phyloP scores from a whole-genome alignment of 2,888 invertebrate species.

The Eupithecia dodoneata region DNA sequence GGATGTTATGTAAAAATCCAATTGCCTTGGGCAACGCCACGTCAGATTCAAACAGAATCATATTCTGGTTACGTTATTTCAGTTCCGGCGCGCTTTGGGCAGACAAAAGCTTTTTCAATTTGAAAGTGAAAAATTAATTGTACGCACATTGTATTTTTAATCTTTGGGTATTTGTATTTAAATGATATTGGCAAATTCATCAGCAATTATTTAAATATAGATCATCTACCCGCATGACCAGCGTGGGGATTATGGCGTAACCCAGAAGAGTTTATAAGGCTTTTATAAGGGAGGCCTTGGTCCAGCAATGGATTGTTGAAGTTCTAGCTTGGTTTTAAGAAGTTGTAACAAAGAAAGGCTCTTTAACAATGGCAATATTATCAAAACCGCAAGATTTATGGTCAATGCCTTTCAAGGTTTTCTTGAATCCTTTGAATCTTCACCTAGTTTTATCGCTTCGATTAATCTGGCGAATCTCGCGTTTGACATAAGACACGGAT shows the following conservation, averaged over 20 bases:
- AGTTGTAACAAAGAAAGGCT: neutral
- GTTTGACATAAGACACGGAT: constrained; percentile 17
- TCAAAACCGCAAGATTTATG: neutral
- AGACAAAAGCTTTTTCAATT: neutral
- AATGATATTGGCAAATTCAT: neutral
- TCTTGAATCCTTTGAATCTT: constrained; percentile 12
- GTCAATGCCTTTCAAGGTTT: neutral
- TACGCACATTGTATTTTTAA: neutral
- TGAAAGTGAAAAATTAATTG: neutral
- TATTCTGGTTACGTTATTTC: neutral
- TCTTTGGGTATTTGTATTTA: neutral
- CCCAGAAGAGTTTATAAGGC: too few species aligned
- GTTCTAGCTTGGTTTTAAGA: too few species aligned
- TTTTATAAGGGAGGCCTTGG: too few species aligned
- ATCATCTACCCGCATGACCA: too few species aligned
- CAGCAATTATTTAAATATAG: too few species aligned
- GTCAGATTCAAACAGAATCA: constrained; percentile 7
- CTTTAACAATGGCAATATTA: neutral
- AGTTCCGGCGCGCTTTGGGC: neutral
- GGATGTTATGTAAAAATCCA: neutral
- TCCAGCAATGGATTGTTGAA: too few species aligned
- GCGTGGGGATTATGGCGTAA: too few species aligned
- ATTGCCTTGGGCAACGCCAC: neutral
- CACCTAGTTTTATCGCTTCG: neutral
- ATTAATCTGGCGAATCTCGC: constrained; percentile 18